A percentile compares a stretch with the other conserved stretches of the same genome.
phyloP scores from a whole-genome alignment of 2,888 invertebrate species.

The Drosophila diplacantha region DNA sequence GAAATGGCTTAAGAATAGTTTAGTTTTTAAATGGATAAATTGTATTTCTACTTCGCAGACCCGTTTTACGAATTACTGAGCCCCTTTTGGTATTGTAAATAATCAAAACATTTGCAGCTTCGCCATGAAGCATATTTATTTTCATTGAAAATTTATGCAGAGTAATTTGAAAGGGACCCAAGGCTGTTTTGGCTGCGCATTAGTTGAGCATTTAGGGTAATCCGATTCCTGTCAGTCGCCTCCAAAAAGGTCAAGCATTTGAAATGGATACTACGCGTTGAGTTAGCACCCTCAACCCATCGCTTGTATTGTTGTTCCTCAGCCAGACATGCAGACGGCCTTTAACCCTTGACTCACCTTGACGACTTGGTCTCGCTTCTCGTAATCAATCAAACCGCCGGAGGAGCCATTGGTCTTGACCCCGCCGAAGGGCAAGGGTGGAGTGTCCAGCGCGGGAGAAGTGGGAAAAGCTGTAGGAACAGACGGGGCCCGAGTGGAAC shows the following conservation, averaged over 20 bases:
- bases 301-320: too few relatives aligned
- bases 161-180: not conserved
- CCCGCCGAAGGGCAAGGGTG: constrained; percentile 44
- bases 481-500: not conserved
- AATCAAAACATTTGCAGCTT: not conserved
- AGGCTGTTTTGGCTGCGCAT: constrained; percentile 3
- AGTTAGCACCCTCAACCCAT: constrained; percentile 6
- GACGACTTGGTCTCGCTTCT: constrained; percentile 77
- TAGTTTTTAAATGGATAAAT: too few relatives aligned
- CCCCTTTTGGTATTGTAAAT: not conserved
- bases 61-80: not conserved
- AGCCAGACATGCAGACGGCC: not conserved
- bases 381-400: constrained; percentile 71
- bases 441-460: not conserved
- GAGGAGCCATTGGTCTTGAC: constrained; percentile 19
- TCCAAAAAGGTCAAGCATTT: constrained; percentile 1
- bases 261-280: constrained; percentile 17
- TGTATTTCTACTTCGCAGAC: too few relatives aligned
- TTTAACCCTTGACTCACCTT: constrained; percentile 69
- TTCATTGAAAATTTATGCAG: constrained; percentile 2
- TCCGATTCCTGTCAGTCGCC: constrained; percentile 1
- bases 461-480: not conserved
- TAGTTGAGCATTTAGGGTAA: constrained; percentile 4
- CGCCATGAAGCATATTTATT: not conserved
- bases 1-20: too few relatives aligned